Base-by-base conservation (phyloP, 2,797 vertebrate genomes). In the Sebastes matsubarae region DNA sequence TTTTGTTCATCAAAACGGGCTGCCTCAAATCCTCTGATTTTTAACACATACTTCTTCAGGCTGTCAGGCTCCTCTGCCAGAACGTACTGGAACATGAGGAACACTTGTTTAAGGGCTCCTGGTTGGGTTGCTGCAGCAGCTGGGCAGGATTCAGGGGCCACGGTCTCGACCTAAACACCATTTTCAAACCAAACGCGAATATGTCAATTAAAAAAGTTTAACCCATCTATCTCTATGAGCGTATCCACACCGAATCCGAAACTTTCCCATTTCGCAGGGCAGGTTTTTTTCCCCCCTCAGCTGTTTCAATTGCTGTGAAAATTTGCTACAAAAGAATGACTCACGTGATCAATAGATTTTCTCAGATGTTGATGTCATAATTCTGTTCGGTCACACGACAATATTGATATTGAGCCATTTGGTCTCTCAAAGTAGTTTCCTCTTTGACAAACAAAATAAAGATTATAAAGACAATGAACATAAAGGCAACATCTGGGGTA, bases 91-190 rank as follows among this genome's bases (percentile, higher is more conserved):
- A 82, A 78, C 36, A 73, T 42, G 25, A 64, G 8, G 36, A 36
- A 57, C 18, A 54, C 14, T 54, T 82, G 29, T 67, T 63, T 58
- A 13, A 42, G 13, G 20, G 22, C 14, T 63, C 68, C 29, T n/a
- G 18, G 36, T 70, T 70, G n/a, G 46, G 34, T 64, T 74, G 65
- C 30, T 75, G 61, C 63, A 75, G 58, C 63, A 75, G 64, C 71
- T 71, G 30, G 52, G 60, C 34, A 72, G 46, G 54, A 58, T 60
- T 76, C 9, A 6, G 46, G 36, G 69, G 36, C n/a, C 34, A 60
- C 8, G 18, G 46, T 54, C 50, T n/a, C 50, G 4, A 54, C 20
- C 50, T 54, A n/a, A 10, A 54, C 20, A 5, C 4, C 20, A 20
- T 61, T 61, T 61, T 32, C 10, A 61, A 10, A 61, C 59, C 59